phyloP scores from a whole-genome alignment of 2,888 invertebrate species.

The Diarsia brunnea region DNA sequence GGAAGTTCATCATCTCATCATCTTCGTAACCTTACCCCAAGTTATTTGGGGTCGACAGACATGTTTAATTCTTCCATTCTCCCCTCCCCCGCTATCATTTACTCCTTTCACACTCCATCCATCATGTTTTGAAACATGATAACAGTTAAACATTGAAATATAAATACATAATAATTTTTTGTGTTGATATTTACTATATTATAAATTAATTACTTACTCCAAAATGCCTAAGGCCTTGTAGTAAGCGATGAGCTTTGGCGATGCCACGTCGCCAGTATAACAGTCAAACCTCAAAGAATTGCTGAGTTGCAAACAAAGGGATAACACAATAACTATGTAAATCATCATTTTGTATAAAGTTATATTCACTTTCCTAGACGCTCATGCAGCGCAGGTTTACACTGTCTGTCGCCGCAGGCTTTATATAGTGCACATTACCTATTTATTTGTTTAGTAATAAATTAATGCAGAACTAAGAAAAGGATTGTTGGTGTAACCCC shows the following conservation, averaged over 20 bases:
- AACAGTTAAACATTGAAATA: not conserved
- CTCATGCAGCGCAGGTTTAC: not conserved
- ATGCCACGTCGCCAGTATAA: constrained; percentile 24
- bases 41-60: no score
- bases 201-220: constrained; percentile 19
- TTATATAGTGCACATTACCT: constrained; percentile 17
- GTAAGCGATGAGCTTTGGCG: not conserved
- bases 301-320: not conserved
- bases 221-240: constrained; percentile 37
- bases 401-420: not conserved
- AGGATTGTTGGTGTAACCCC: not conserved
- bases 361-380: not conserved
- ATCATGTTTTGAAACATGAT: no score
- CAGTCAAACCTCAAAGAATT: constrained; percentile 12
- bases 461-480: constrained; percentile 1
- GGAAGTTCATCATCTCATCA: not conserved
- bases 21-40: no score
- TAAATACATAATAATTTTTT: no score
- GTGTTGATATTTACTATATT: no score
- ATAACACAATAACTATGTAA: not conserved
- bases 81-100: no score
- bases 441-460: constrained; percentile 18
- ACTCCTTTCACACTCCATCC: no score
- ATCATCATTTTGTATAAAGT: constrained; percentile 6
- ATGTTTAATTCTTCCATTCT: no score